Evolutionary conservation across 1,140 invertebrate genomes (phyloP), one percentile per base, ranked within the genome.

Genomic region (Drosophila busckii): DNA sequence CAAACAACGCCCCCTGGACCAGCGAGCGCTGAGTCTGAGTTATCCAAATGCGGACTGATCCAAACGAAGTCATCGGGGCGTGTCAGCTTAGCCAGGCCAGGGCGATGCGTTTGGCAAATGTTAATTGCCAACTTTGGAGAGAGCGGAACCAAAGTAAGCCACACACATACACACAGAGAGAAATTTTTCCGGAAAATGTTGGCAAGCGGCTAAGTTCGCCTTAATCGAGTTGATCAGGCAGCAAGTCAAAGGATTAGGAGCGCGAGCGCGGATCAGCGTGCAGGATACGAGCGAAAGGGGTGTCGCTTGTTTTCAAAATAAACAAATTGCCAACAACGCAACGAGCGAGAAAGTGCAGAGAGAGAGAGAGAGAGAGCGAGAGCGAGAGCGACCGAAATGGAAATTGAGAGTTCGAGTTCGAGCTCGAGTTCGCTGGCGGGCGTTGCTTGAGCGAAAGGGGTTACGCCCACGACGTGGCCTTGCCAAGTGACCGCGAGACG

Each of bases 281-380:
- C 42, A 25, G 7, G 42, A 28, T 25, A 44, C 50, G 5, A 25
- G 42, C 46, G 68, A 80, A 80, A 80, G 75, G 75, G 75, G 75
- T 80, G 75, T 78, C 69, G 65, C 68, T 59, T 80, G 73, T 80
- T 80, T 80, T 80, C 68, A 80, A 80, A 80, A 80, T 80, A 82
- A 80, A 80, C 73, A 80, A 80, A 82, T 80, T 71, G 75, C 67
- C 56, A 78, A 80, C 26, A 26, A n/a, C n/a, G n/a, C n/a, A n/a
- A n/a, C 54, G 58, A 22, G 61, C 54, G 42, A 32, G 19, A 8
- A 17, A n/a, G 16, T 20, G n/a, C 1, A 4, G 2, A 10, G n/a
- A 3, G 2, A 8, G 34, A 12, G n/a, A 13, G 22, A 2, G 16
- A 2, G n/a, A 15, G n/a, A n/a, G n/a, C n/a, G n/a, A n/a, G n/a